Conservation (phyloP, 2,888 invertebrate genomes). For the Scaptomyza cyrtandrae region DNA sequence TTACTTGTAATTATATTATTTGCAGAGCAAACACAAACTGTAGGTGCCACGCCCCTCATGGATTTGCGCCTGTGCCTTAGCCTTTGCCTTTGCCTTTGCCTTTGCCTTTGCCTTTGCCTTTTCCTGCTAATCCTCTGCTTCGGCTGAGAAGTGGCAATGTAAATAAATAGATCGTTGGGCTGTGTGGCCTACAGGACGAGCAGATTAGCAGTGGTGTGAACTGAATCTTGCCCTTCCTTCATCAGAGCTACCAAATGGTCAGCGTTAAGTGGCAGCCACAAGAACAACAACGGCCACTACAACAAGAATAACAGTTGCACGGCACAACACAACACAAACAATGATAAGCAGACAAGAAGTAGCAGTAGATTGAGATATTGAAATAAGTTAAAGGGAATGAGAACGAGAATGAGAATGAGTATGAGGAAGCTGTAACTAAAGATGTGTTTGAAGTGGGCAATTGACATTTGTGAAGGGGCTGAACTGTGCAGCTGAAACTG, state of each 20-base stretch:
- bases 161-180: conserved; percentile 47
- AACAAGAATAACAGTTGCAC: conserved; percentile 52
- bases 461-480: conserved; percentile 34
- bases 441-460: conserved; percentile 50
- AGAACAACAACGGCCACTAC: conserved; percentile 37
- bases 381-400: not conserved
- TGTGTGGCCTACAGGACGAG: not conserved
- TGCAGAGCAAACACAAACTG: conserved; percentile 59
- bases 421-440: not conserved
- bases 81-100: conserved; percentile 31
- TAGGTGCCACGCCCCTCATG: conserved; percentile 6
- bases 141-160: conserved; percentile 52
- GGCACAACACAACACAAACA: conserved; percentile 36
- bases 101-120: conserved; percentile 30
- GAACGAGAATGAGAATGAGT: not conserved
- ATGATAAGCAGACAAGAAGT: conserved; percentile 19
- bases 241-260: conserved; percentile 26
- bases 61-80: conserved; percentile 32
- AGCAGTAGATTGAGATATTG: not conserved
- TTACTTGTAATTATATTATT: conserved; percentile 79
- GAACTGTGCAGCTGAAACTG: conserved; percentile 31
- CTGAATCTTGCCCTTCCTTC: not conserved
- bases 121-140: conserved; percentile 36
- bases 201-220: conserved; percentile 51
- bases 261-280: conserved; percentile 47